Percentiles rank a stretch among this genome's conserved stretches.
Conservation (phyloP, 2,888 invertebrate genomes). For the Flexamia atlantica region DNA sequence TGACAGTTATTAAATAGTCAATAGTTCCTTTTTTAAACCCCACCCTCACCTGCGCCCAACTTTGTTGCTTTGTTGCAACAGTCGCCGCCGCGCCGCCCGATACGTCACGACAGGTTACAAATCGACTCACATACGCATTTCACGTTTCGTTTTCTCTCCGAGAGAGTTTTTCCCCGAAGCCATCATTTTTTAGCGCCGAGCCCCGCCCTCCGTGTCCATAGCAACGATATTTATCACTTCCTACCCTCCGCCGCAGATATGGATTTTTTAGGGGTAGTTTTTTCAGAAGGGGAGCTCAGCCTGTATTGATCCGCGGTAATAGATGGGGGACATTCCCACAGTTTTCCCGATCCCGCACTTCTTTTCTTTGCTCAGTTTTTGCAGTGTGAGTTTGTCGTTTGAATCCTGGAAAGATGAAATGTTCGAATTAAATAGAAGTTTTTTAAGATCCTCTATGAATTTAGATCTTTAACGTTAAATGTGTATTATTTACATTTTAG, state of each 20-base stretch:
- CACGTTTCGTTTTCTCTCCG: background rate
- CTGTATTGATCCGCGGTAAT: slow-evolving; percentile 46
- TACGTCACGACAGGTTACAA: slow-evolving; percentile 8
- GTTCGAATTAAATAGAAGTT: too few relatives aligned
- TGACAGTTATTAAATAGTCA: too few relatives aligned
- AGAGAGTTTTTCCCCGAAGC: slow-evolving; percentile 21
- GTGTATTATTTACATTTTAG: too few relatives aligned
- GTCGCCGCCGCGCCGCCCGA: background rate
- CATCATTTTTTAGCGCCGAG: slow-evolving; percentile 51
- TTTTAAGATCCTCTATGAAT: too few relatives aligned
- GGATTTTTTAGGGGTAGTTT: slow-evolving; percentile 51
- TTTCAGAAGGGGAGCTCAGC: slow-evolving; percentile 34
- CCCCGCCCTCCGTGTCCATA: slow-evolving; percentile 52
- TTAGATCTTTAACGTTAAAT: too few relatives aligned
- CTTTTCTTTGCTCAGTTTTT: background rate
- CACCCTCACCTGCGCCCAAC: too few relatives aligned
- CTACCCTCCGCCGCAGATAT: slow-evolving; percentile 45
- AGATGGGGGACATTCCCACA: slow-evolving; percentile 30
- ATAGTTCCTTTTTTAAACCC: too few relatives aligned
- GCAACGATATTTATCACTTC: slow-evolving; percentile 56
- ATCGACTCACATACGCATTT: slow-evolving; percentile 6
- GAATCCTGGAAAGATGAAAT: too few relatives aligned
- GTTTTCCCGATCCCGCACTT: background rate
- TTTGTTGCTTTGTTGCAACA: too few relatives aligned
- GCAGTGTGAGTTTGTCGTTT: background rate